Conservation (phyloP, 2,113 vertebrate genomes). For the Myodes glareolus region DNA sequence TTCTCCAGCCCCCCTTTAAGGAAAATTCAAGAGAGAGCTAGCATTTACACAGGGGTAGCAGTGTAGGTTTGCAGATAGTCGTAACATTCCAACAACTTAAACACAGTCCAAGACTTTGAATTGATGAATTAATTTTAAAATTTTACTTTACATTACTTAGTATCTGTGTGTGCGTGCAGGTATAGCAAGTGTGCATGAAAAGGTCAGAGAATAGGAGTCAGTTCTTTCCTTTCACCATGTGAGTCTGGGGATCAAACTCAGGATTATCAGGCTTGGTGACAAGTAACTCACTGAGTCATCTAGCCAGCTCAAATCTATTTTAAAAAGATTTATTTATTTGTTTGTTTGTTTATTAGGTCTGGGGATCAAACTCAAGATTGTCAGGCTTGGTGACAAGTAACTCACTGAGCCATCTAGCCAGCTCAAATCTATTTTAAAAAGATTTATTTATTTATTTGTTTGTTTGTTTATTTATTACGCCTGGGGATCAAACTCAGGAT, state of each 20-base stretch:
- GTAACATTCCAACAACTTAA: conserved; percentile 34
- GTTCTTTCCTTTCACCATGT: not conserved
- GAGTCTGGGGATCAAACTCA: not conserved
- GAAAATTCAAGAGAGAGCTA: conserved; percentile 35
- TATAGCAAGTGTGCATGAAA: not conserved
- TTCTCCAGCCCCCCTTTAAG: not conserved
- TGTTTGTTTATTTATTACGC: too few relatives aligned
- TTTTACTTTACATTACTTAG: not conserved
- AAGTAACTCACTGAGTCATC: not conserved
- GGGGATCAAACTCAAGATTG: too few relatives aligned
- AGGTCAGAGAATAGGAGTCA: not conserved
- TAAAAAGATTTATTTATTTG: too few relatives aligned
- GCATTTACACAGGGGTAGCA: not conserved
- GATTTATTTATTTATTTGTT: too few relatives aligned
- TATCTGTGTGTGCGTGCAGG: not conserved
- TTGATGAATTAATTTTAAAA: conserved; percentile 24
- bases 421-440: too few relatives aligned
- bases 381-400: too few relatives aligned
- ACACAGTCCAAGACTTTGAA: conserved; percentile 37
- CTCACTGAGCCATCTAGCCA: too few relatives aligned
- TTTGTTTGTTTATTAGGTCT: too few relatives aligned
- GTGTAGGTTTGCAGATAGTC: conserved; percentile 3
- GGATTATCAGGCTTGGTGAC: not conserved
- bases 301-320: not conserved
- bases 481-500: too few relatives aligned